Evolutionary conservation across 2,113 vertebrate genomes (phyloP), one percentile per base, ranked within the genome.

Genomic region (Castor canadensis): DNA sequence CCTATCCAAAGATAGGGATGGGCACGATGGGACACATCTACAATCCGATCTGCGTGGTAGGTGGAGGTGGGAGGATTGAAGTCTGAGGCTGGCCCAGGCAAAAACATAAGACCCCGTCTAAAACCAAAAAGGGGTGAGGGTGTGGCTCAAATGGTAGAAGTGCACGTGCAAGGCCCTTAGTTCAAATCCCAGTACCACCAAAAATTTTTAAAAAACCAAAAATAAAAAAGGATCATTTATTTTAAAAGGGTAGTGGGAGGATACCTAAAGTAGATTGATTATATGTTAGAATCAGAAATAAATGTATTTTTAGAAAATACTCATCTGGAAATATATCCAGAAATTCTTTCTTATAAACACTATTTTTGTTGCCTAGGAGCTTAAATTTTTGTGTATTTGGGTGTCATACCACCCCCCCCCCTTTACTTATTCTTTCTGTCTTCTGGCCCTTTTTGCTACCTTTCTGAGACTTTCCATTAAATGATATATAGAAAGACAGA

Each of bases 381-480:
- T 75, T 54, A 35, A 3, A 49, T 87, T 69, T 96, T 47, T 88
- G 13, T 87, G 2, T 83, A 56, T 52, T 76, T 16, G 56, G 22
- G 16, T 20, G 16, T 58, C 56, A 15, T 58, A 58, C 56, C 56
- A 19, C 56, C 22, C 5, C 56, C 56, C 67, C 16, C n/a, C 56
- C 71, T 35, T 62, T 60, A 9, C 58, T 80, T 62, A 7, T 66
- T 92, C 49, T 82, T 71, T 26, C 20, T 92, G 24, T n/a, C 66
- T 89, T 82, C n/a, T 89, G 32, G 9, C 73, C 40, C n/a, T 89
- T 95, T 72, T 82, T 82, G 45, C 8, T 90, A 77, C 12, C 22
- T 87, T 85, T 89, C 32, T 71, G 47, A 89, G 43, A 87, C 80
- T 54, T 87, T 89, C 62, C 80, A 56, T 69, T 92, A 87, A 89